Conservation (phyloP, 2,113 vertebrate species). For the Piliocolobus tephrosceles region DNA sequence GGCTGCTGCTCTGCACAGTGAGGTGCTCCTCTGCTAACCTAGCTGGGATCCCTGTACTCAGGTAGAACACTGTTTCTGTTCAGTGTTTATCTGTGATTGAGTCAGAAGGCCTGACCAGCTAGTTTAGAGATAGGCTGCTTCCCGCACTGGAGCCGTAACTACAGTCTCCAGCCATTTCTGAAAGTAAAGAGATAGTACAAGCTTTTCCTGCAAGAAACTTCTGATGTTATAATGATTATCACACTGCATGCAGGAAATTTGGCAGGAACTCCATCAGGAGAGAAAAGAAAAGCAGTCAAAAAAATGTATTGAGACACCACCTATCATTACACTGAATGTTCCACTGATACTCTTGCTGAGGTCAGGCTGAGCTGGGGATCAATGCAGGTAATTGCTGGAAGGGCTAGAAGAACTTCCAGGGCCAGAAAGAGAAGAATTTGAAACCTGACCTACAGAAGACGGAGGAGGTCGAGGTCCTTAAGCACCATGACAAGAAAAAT, state of each 20-base stretch:
- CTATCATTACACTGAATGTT: background rate
- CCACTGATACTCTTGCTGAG: background rate
- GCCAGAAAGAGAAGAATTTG: background rate
- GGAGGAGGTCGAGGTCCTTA: background rate
- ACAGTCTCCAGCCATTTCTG: constrained; percentile 59
- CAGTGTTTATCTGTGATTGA: background rate
- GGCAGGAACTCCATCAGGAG: background rate
- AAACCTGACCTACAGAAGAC: background rate
- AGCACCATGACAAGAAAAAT: background rate
- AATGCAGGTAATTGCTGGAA: background rate
- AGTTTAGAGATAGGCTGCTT: background rate
- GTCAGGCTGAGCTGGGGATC: background rate
- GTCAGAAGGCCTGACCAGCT: background rate
- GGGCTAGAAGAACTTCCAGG: background rate
- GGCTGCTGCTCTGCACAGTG: constrained; percentile 32
- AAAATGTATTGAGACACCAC: background rate
- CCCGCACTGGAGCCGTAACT: constrained; percentile 38
- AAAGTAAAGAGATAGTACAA: constrained; percentile 53
- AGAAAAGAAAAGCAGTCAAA: background rate
- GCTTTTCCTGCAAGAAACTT: background rate
- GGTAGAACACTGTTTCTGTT: background rate
- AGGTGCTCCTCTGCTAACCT: background rate
- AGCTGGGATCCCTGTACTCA: background rate
- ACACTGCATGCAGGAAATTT: background rate
- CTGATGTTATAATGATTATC: constrained; percentile 45